phyloP scores from a whole-genome alignment of 2,888 invertebrate genomes.

The Neoascia interrupta region DNA sequence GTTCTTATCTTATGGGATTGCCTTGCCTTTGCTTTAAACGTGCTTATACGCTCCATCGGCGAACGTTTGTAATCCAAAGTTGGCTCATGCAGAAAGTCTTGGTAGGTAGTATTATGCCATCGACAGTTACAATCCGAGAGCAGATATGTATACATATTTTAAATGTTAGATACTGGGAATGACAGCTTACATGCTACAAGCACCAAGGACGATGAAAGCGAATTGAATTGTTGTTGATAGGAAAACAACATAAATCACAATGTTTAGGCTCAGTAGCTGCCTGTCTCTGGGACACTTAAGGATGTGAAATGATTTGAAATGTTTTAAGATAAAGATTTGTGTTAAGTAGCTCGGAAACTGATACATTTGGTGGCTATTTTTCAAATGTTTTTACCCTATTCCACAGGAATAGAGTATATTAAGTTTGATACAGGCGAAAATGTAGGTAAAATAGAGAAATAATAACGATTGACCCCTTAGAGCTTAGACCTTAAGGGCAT shows the following conservation, averaged over 20 bases:
- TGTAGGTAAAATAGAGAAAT: too few relatives aligned
- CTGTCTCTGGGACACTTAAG: conserved; percentile 47
- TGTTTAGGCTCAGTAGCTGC: conserved; percentile 28
- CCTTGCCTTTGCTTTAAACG: conserved; percentile 4
- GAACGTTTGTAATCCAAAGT: conserved; percentile 29
- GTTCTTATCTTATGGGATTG: conserved; percentile 49
- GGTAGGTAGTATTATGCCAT: conserved; percentile 27
- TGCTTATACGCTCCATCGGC: not conserved
- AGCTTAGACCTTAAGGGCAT: too few relatives aligned
- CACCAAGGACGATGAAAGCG: conserved; percentile 16
- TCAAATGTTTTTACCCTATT: conserved; percentile 32
- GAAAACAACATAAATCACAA: conserved; percentile 57
- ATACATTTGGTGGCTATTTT: conserved; percentile 47
- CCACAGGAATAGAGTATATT: too few relatives aligned
- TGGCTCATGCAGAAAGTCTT: conserved; percentile 21
- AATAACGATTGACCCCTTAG: too few relatives aligned
- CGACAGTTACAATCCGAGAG: conserved; percentile 50
- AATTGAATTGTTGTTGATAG: conserved; percentile 67
- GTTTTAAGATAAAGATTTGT: conserved; percentile 25
- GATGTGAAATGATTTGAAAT: conserved; percentile 56
- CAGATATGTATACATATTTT: conserved; percentile 55
- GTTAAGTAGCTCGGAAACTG: conserved; percentile 38
- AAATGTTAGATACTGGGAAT: conserved; percentile 54
- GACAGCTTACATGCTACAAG: conserved; percentile 53
- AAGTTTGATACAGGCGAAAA: too few relatives aligned